Base-by-base conservation (phyloP, 92 coral and sea anemone genomes). In the Zoanthus solanderi region DNA sequence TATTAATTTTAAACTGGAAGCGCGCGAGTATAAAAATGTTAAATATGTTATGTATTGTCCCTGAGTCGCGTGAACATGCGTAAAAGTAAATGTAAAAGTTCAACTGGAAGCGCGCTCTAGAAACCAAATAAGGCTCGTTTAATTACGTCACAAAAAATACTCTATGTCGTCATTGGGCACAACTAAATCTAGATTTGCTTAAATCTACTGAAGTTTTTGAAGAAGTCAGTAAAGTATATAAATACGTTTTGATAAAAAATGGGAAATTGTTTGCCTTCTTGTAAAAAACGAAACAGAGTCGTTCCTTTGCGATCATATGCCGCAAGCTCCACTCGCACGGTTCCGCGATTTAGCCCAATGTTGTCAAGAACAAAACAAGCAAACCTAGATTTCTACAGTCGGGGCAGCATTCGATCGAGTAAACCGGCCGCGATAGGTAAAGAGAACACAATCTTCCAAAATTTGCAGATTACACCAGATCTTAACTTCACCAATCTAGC, bases 181-280 rank as follows among this genome's bases (percentile, higher is more conserved):
- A 76, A 17, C 29, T 28, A 45, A 17, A 75, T 8, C 4, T 4
- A 34, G 9, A 9, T 17, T 79, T 58, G 11, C 0, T 31, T 12
- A 79, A 30, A 30, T 58, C 37, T 13, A 1, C 9, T 9, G 7
- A 34, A 3, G 4, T 12, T 37, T 58, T 61, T 79, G 53, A 9
- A 0, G 54, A 17, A 0, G 17, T 53, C 7, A n/a, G 54, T 2
- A 10, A 61, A 44, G 28, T 14, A n/a, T 54, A 29, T 56, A 13
- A 23, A 9, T 7, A 32, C 57, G 4, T 15, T 14, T 57, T 30
- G 9, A 10, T 31, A 6, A 3, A 79, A 60, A 34, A 79, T 79
- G 84, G 84, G 84, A 17, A 79, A 79, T 16, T 79, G 84, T 60
- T 17, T 79, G 7, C 83, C 83, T 13, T 32, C 71, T 14, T 57